phyloP scores from a whole-genome alignment of 1,140 invertebrate species.

The Drosophila orosa region DNA sequence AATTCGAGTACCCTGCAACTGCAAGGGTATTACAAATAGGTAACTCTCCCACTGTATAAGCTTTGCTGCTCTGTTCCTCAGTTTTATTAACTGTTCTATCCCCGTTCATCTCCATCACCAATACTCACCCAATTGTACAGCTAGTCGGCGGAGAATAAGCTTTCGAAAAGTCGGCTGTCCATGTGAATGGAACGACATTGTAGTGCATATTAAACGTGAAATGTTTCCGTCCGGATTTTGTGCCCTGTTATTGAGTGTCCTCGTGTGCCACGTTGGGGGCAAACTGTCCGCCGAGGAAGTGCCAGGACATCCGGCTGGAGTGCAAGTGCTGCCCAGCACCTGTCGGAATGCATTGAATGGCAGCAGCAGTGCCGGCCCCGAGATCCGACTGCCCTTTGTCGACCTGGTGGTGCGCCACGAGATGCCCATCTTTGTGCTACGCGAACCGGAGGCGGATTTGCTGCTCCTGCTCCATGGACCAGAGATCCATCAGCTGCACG shows the following conservation, averaged over 20 bases:
- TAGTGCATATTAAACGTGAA: conserved; percentile 19
- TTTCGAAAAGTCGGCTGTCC: background rate
- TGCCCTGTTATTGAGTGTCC: conserved; percentile 13
- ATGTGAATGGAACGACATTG: conserved; percentile 22
- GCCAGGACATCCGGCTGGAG: background rate
- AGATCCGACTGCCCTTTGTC: conserved; percentile 73
- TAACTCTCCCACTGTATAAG: background rate
- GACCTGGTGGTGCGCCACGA: conserved; percentile 66
- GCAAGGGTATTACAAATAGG: too few species aligned
- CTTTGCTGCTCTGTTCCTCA: background rate
- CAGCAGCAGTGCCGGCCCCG: conserved; percentile 39
- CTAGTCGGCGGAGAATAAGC: background rate
- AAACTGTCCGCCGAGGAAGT: conserved; percentile 1
- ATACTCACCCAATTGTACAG: conserved; percentile 6
- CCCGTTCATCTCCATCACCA: background rate
- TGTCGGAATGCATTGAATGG: conserved; percentile 50
- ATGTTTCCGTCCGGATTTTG: conserved; percentile 14
- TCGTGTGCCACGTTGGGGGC: background rate
- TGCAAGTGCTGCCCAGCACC: conserved; percentile 46
- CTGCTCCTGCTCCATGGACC: conserved; percentile 68
- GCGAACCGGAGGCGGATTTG: conserved; percentile 42
- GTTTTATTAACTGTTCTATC: background rate
- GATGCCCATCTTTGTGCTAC: conserved; percentile 53
- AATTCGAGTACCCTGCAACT: too few species aligned
- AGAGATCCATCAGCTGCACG: conserved; percentile 62